phyloP scores from a whole-genome alignment of 2,113 vertebrate species.

The Pelodiscus sinensis region DNA sequence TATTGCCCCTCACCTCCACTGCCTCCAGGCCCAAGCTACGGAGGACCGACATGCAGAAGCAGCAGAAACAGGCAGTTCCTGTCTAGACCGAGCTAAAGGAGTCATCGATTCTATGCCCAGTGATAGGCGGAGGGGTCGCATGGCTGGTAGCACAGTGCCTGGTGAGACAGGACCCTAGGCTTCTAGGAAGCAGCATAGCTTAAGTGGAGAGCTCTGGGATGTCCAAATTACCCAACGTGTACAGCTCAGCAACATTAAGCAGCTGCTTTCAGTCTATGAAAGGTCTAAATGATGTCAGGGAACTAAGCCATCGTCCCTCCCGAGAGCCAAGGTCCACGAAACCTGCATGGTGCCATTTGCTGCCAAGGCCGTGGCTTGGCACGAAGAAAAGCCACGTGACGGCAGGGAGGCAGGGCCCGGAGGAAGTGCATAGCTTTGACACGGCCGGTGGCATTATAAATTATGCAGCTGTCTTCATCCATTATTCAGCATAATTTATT shows the following conservation, averaged over 20 bases:
- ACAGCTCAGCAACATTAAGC: rapidly evolving
- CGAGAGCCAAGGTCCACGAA: background rate
- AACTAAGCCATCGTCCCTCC: background rate
- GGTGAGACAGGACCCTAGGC: background rate
- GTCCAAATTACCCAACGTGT: background rate
- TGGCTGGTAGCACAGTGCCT: background rate
- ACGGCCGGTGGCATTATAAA: conserved; percentile 70
- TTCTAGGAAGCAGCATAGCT: background rate
- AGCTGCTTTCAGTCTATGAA: background rate
- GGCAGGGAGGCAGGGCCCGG: background rate
- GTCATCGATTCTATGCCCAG: background rate
- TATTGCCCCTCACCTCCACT: background rate
- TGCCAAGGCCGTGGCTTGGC: background rate
- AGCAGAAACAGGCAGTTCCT: background rate
- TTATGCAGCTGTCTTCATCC: conserved; percentile 78
- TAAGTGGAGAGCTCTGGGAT: background rate
- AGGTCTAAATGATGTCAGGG: background rate
- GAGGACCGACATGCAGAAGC: too few relatives aligned
- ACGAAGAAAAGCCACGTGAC: background rate
- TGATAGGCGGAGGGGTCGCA: background rate
- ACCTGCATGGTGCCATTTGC: background rate
- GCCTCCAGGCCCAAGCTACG: background rate
- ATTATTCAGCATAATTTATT: conserved; percentile 83
- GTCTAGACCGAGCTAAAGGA: background rate
- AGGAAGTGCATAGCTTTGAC: conserved; percentile 18